Base-by-base conservation (phyloP, 2,113 vertebrate genomes). In the Etia nguti region DNA sequence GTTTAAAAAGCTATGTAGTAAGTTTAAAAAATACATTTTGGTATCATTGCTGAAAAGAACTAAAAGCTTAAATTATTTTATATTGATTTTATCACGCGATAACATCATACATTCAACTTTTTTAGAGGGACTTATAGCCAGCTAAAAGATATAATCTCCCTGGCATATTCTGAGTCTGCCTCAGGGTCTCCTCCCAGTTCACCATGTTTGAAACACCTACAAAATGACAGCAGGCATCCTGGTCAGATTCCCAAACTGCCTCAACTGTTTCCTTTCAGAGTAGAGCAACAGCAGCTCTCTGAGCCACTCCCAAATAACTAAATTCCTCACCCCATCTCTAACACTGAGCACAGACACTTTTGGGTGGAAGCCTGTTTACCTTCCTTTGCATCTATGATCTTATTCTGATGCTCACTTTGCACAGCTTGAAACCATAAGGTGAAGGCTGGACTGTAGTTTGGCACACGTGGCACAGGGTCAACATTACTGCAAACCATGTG, bases 31-130 rank as follows among this genome's bases (percentile, higher is more conserved):
- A 75, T 12, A 5, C 29, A 10, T 3, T 48, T 75, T 20, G 43
- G 9, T 10, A 18, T 29, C 24, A 8, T 48, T 75, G 15, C 68
- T 48, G 24, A 75, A 75, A 48, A 73, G 12, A 46, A 46, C 38
- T 18, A 7, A 26, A 73, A 26, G 22, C 22, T 8, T 46, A 48
- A 20, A 75, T 2, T 0, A 0, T 20, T 29, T 62, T 29, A 18
- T 18, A 20, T 29, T 29, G 15, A 20, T 31, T 50, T 75, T 2
- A 1, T 8, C 41, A 1, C 9, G 43, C 12, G 6, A 75, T 75
- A 46, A 48, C 9, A 12, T 50, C 43, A n/a, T 62, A 7, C 59
- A n/a, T 36, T 20, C 9, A 60, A 36, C 18, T 0, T 36, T 20
- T 36, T 62, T 62, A 62, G 5, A 62, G 59, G 59, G 57, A 60